Conservation (phyloP, 1,140 invertebrate genomes). For the Hermetia illucens region DNA sequence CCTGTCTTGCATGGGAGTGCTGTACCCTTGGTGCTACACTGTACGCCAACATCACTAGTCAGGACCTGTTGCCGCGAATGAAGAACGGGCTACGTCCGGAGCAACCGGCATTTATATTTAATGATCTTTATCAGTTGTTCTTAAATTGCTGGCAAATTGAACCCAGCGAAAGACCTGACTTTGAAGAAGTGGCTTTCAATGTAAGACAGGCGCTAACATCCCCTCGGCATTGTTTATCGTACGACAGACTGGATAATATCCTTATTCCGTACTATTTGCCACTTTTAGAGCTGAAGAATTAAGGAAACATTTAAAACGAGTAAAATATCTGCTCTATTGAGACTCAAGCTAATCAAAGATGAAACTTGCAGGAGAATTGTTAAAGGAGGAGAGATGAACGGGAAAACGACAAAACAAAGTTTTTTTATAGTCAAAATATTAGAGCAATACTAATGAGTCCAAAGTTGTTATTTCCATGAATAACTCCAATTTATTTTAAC, state of each 20-base stretch:
- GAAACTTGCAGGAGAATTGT: too few species aligned
- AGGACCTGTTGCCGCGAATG: constrained; percentile 52
- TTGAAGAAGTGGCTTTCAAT: constrained; percentile 38
- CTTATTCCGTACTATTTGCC: constrained; percentile 25
- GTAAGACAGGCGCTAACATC: constrained; percentile 29
- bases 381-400: too few species aligned
- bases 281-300: constrained; percentile 19
- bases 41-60: constrained; percentile 43
- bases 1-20: constrained; percentile 68
- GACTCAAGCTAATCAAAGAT: too few species aligned
- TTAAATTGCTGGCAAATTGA: constrained; percentile 75
- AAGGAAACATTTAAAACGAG: neutral
- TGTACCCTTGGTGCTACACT: constrained; percentile 69
- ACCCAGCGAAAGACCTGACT: constrained; percentile 59
- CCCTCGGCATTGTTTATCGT: constrained; percentile 22
- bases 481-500: too few species aligned
- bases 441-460: too few species aligned
- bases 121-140: constrained; percentile 69
- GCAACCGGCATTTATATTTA: constrained; percentile 54
- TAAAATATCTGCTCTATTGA: too few species aligned
- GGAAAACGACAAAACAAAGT: too few species aligned
- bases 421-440: too few species aligned
- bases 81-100: constrained; percentile 50
- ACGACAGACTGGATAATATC: constrained; percentile 13
- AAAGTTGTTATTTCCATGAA: too few species aligned